These are phyloP conservation scores for Xiphorhynchus erythropygius DNA, from an alignment of 2,797 vertebrate genomes.

Conservation along the genomic window DNA sequence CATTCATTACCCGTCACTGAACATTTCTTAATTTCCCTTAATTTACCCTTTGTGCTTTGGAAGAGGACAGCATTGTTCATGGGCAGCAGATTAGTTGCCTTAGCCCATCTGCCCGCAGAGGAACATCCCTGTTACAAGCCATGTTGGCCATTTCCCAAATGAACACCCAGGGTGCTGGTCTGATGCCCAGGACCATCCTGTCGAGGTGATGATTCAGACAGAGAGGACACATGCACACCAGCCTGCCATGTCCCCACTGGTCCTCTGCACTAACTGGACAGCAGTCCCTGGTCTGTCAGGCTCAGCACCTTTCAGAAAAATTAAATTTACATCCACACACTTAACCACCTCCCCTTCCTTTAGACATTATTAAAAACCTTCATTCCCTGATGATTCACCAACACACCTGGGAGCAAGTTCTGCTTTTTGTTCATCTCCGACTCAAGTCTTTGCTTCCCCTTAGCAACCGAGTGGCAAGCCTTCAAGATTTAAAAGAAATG, in stretches of 20 bases:
- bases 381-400: constrained; percentile 50
- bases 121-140: not conserved
- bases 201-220: not conserved
- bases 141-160: not conserved
- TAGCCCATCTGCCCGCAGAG: not conserved
- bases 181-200: not conserved
- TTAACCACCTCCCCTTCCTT: not conserved
- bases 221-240: not conserved
- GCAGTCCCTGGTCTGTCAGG: not conserved
- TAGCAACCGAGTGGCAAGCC: constrained; percentile 25
- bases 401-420: constrained; percentile 46
- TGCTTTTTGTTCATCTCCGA: constrained; percentile 21
- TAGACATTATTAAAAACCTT: constrained; percentile 22
- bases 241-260: not conserved
- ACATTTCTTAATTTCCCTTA: not conserved
- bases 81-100: not conserved
- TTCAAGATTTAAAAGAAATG: not conserved
- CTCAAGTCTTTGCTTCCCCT: constrained; percentile 36
- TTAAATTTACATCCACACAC: constrained; percentile 4
- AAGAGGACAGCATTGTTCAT: rapidly evolving
- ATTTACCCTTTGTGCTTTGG: not conserved
- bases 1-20: not conserved
- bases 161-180: not conserved
- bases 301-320: constrained; percentile 14
- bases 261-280: not conserved